Conservation (phyloP, 2,888 invertebrate genomes). For the Aphodius sticticus region DNA sequence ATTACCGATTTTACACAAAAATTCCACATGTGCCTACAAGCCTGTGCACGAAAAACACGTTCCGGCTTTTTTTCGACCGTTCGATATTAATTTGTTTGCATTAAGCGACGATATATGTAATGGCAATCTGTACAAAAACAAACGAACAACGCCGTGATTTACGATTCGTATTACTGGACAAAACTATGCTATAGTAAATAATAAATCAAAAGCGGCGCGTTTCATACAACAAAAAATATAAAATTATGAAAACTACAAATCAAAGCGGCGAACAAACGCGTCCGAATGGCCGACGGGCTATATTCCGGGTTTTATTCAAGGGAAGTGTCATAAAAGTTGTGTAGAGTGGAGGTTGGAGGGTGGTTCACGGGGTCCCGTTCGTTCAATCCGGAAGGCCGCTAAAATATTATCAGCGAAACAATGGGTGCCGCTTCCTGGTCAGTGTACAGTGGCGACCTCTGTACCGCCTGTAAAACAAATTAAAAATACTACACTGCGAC, state of each 20-base stretch:
- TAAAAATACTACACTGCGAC: constrained; percentile 54
- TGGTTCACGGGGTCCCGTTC: constrained; percentile 39
- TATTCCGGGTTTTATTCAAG: constrained; percentile 41
- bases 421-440: constrained; percentile 57
- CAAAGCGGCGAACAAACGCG: constrained; percentile 37
- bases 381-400: constrained; percentile 55
- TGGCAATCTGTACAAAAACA: constrained; percentile 16
- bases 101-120: constrained; percentile 25
- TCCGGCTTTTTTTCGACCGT: constrained; percentile 5
- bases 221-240: constrained; percentile 28
- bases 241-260: constrained; percentile 40
- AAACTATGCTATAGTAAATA: constrained; percentile 37
- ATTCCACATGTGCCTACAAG: neutral
- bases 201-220: constrained; percentile 32
- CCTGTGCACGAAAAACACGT: neutral
- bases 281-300: constrained; percentile 17
- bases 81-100: constrained; percentile 24
- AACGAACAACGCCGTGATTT: constrained; percentile 20
- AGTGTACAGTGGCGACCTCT: constrained; percentile 51
- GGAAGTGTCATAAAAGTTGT: constrained; percentile 54
- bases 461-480: constrained; percentile 54
- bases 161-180: constrained; percentile 23
- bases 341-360: constrained; percentile 37
- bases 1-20: neutral
- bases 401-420: constrained; percentile 59